These are phyloP conservation scores for Grantiella picta DNA, from an alignment of 2,113 vertebrate species.

Conservation along the genomic window DNA sequence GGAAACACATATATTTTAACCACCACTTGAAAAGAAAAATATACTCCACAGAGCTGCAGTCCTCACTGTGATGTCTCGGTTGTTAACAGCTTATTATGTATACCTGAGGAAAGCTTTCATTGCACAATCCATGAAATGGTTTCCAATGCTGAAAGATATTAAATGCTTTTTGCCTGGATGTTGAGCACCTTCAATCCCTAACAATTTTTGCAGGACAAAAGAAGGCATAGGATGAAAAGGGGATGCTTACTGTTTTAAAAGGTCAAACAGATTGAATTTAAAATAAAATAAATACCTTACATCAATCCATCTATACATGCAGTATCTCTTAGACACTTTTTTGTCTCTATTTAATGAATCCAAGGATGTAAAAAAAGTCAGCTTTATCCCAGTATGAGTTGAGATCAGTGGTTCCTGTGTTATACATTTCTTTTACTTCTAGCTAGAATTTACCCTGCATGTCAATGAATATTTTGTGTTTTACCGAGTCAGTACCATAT, in stretches of 20 bases:
- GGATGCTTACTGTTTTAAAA: not conserved
- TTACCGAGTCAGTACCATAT: not conserved
- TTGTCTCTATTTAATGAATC: not conserved
- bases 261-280: not conserved
- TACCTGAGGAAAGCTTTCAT: not conserved
- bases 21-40: not conserved
- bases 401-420: not conserved
- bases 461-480: not conserved
- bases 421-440: not conserved
- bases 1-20: not conserved
- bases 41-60: not conserved
- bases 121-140: not conserved
- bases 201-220: not conserved
- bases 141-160: not conserved
- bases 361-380: not conserved
- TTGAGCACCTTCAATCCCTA: not conserved
- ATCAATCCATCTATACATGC: not conserved
- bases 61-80: fast-evolving
- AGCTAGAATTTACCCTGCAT: not conserved
- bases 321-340: not conserved
- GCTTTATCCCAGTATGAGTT: not conserved
- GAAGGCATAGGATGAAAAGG: not conserved
- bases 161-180: not conserved
- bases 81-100: not conserved
- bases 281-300: not conserved